A percentile compares a stretch with the other conserved stretches of the same genome.
These are phyloP conservation scores for Montipora capitata DNA, from an alignment of 92 coral and sea anemone species.

Conservation along the genomic window DNA sequence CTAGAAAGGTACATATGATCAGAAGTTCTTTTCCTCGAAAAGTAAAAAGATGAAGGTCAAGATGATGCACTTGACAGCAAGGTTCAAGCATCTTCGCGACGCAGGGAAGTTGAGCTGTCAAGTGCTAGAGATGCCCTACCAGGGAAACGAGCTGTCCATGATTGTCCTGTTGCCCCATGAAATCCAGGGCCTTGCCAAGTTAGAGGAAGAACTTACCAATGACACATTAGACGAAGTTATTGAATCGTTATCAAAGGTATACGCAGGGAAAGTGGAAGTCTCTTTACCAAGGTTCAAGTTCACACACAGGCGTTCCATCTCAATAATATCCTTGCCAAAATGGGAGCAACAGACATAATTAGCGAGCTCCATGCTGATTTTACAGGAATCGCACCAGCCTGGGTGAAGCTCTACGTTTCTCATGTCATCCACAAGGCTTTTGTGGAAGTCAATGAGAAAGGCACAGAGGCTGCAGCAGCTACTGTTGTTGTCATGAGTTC, in stretches of 20 bases:
- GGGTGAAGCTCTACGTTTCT: conserved; percentile 80
- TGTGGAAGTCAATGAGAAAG: conserved; percentile 95
- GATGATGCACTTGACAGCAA: conserved; percentile 22
- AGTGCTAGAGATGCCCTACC: conserved; percentile 85
- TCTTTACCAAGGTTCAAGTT: conserved; percentile 87
- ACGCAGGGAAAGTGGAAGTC: conserved; percentile 73
- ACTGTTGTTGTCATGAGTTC: conserved; percentile 75
- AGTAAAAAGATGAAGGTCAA: no score
- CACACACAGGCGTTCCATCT: conserved; percentile 79
- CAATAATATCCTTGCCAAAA: conserved; percentile 59
- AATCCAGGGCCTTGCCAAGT: conserved; percentile 76
- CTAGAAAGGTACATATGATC: no score
- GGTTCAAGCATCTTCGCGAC: conserved; percentile 60
- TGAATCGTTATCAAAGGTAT: conserved; percentile 33
- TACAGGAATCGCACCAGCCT: conserved; percentile 70
- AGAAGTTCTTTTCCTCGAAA: no score
- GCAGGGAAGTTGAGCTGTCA: background rate
- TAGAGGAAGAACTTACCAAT: conserved; percentile 78
- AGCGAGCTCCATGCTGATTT: conserved; percentile 76
- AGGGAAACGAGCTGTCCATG: conserved; percentile 82
- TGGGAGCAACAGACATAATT: conserved; percentile 88
- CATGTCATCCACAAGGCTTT: conserved; percentile 92
- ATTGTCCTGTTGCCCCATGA: conserved; percentile 85
- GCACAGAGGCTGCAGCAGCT: conserved; percentile 98
- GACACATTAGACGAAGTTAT: conserved; percentile 59